Evolutionary conservation across 2,888 invertebrate species (phyloP).

Genomic region (Drosophila barbarae): DNA sequence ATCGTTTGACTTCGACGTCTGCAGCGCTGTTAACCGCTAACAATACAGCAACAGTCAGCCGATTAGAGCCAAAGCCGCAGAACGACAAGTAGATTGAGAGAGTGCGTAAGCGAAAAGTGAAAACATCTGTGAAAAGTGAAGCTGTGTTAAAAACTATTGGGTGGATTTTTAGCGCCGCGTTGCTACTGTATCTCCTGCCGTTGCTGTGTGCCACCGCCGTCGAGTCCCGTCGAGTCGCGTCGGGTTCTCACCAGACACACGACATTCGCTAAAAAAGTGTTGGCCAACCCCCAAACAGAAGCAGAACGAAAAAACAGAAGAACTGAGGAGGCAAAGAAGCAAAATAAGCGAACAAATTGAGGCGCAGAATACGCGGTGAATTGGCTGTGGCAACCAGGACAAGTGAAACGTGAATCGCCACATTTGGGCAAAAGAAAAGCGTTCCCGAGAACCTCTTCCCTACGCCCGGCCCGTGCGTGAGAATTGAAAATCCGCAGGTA

Average conservation of each 20-base stretch:
- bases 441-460: neutral
- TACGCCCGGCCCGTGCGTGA: neutral
- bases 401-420: conserved; percentile 6
- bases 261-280: conserved; percentile 50
- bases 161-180: conserved; percentile 1
- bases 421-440: conserved; percentile 13
- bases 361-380: conserved; percentile 9
- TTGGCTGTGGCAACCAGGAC: conserved; percentile 10
- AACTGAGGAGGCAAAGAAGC: neutral
- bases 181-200: conserved; percentile 1
- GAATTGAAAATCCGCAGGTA: conserved; percentile 18
- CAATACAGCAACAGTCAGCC: conserved; percentile 18
- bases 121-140: conserved; percentile 11
- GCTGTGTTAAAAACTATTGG: neutral
- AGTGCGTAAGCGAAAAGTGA: conserved; percentile 9
- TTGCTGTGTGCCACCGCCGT: conserved; percentile 7
- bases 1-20: conserved; percentile 12
- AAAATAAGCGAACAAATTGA: conserved; percentile 2
- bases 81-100: neutral
- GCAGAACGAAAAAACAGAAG: neutral
- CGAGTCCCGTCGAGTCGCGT: neutral
- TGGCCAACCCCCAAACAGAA: conserved; percentile 30
- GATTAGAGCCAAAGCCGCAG: conserved; percentile 5
- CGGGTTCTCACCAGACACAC: conserved; percentile 8
- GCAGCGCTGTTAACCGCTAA: conserved; percentile 24